Conservation (phyloP, 2,888 invertebrate species). For the Boloria euphrosyne region DNA sequence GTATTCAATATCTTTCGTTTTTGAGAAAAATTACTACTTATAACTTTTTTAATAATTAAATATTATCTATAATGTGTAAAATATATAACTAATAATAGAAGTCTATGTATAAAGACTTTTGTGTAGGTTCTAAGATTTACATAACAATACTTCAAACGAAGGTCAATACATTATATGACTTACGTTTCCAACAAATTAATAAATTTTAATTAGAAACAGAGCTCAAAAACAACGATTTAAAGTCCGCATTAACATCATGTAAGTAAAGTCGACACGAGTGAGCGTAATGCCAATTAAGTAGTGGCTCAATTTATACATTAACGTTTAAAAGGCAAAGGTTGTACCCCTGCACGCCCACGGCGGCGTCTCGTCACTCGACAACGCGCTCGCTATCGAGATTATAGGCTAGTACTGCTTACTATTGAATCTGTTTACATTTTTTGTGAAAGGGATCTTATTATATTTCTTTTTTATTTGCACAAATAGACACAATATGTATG, state of each 20-base stretch:
- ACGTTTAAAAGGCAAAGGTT: slow-evolving; percentile 42
- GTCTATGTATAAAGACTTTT: background rate
- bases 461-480: no score
- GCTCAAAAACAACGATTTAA: slow-evolving; percentile 12
- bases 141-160: slow-evolving; percentile 10
- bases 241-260: slow-evolving; percentile 16
- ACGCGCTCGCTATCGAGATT: slow-evolving; percentile 9
- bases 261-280: slow-evolving; percentile 24
- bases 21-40: no score
- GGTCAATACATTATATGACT: background rate
- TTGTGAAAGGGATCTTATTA: background rate
- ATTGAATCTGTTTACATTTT: slow-evolving; percentile 5
- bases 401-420: background rate
- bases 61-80: no score
- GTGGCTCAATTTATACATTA: slow-evolving; percentile 35
- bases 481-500: no score
- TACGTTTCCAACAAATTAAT: background rate
- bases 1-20: no score
- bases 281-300: slow-evolving; percentile 29
- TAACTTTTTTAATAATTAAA: no score
- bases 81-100: no score
- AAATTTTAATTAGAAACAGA: slow-evolving; percentile 19
- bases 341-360: slow-evolving; percentile 30
- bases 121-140: slow-evolving; percentile 3
- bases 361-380: slow-evolving; percentile 6